Base-by-base conservation (phyloP, 2,113 vertebrate species). In the Pangasianodon hypophthalmus region DNA sequence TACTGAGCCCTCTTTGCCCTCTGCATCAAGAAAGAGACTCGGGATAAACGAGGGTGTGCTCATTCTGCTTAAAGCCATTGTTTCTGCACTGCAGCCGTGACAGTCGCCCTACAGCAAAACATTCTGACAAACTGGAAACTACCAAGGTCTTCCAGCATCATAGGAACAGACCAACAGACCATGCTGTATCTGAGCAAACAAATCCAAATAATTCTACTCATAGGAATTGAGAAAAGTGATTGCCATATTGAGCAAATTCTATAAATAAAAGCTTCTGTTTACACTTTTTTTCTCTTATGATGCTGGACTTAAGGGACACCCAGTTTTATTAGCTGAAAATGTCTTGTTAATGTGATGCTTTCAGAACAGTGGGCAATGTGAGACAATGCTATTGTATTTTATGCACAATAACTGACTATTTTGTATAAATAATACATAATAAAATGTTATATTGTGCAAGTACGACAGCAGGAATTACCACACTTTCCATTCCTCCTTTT, bases 1-100 rank as follows among this genome's bases (percentile, higher is more conserved):
- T 84, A 95, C 92, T 86, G 93, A 94, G 94, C 88, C 73, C 89
- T 86, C 92, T 91, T 91, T 86, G 91, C 92, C 89, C 91, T 89
- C 85, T 88, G 50, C 90, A 91, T 44, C 54, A 64, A 88, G 89
- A 92, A 69, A 91, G 71, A 11, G 29, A 86, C 11, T 54, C 87
- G 24, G 29, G 77, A 32, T 84, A 58, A 79, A 44, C 64, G 58
- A 52, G 60, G 73, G 71, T 83, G 62, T 60, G 87, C 77, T 67
- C 41, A 75, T 86, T 90, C 89, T 84, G 86, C 87, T 77, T 48
- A 41, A 83, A 91, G 77, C 41, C 67, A 85, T 87, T 90, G 89
- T 84, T 85, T 64, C 21, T 81, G 84, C 60, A 81, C 37, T 18
- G 32, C 29, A 18, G 26, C 26, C 11, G 8, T 84, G 50, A 84